Evolutionary conservation across 2,888 invertebrate species (phyloP), one percentile per base, ranked within the genome.

Genomic region (Hydroisotoma schaefferi): DNA sequence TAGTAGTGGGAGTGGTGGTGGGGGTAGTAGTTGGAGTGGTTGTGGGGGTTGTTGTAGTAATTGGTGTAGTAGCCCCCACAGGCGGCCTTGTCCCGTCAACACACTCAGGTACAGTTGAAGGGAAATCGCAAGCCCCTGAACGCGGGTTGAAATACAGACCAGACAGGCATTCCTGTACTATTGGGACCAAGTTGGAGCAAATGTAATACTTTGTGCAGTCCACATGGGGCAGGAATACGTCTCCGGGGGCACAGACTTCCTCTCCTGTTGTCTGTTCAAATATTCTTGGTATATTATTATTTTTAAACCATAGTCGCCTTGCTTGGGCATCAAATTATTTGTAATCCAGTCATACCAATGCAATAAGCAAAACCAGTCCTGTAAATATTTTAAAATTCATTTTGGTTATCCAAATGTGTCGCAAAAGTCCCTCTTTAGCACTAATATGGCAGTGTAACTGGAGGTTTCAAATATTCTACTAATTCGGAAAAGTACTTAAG

Each of bases 1-100:
- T 48, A 12, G 47, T 25, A 10, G 47, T 40, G 20, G 25, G n/a
- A 26, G 48, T 25, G 15, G 49, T 48, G 25, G 47, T 26, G 6
- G 48, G 22, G 8, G 37, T 38, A 12, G 49, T 38, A 8, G 5
- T 18, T 4, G 27, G 5, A 2, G 33, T 15, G 5, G 47, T 33
- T 18, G 25, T 37, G 20, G 33, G 22, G 18, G 12, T 25, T 40
- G 6, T 23, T 22, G 25, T 12, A 10, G 29, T 46, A 22, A 22
- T 25, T 22, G 20, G 28, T 23, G 49, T 6, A 15, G 28, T 6
- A 25, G 28, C 23, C 38, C 15, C 2, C 22, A 38, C 38, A 6
- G 57, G 51, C 15, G 49, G 40, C 18, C 57, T 10, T 1, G 29
- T 51, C 22, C 51, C 57, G 1, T 44, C 57, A 1, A 57, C 29